phyloP scores from a whole-genome alignment of 2,797 vertebrate species.

The Apodemus agrarius region DNA sequence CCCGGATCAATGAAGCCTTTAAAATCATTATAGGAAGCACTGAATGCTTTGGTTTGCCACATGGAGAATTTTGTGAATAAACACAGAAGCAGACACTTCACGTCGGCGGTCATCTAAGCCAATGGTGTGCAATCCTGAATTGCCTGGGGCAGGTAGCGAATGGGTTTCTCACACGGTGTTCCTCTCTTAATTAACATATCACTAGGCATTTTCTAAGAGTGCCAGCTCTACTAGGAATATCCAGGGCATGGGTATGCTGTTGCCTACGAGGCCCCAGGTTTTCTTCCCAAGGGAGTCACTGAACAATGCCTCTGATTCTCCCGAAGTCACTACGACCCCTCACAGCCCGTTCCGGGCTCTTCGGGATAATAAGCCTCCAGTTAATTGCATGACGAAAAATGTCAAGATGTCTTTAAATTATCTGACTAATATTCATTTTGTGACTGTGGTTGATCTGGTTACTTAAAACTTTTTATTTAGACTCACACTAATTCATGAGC shows the following conservation, averaged over 20 bases:
- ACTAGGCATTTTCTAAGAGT: constrained; percentile 51
- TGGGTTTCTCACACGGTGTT: not conserved
- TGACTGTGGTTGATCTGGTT: constrained; percentile 41
- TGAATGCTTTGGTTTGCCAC: not conserved
- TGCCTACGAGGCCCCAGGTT: constrained; percentile 17
- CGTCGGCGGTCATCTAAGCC: not conserved
- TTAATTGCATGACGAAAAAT: constrained; percentile 48
- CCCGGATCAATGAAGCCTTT: not conserved
- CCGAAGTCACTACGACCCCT: constrained; percentile 30
- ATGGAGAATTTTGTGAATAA: not conserved
- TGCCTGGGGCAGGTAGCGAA: constrained; percentile 12
- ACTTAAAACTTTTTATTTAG: constrained; percentile 64
- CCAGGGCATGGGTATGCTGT: not conserved
- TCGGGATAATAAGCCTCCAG: constrained; percentile 43
- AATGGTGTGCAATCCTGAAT: not conserved
- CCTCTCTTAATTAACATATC: constrained; percentile 37
- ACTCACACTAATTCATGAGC: constrained; percentile 32
- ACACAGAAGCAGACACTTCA: not conserved
- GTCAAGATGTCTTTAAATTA: constrained; percentile 59
- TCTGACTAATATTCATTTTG: constrained; percentile 57
- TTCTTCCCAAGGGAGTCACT: constrained; percentile 35
- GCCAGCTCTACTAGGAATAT: constrained; percentile 21
- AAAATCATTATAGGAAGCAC: not conserved
- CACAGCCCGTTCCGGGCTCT: not conserved
- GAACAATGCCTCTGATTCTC: constrained; percentile 28